These are phyloP conservation scores for Cephalopterus ornatus DNA, from an alignment of 2,113 vertebrate genomes.

Conservation along the genomic window DNA sequence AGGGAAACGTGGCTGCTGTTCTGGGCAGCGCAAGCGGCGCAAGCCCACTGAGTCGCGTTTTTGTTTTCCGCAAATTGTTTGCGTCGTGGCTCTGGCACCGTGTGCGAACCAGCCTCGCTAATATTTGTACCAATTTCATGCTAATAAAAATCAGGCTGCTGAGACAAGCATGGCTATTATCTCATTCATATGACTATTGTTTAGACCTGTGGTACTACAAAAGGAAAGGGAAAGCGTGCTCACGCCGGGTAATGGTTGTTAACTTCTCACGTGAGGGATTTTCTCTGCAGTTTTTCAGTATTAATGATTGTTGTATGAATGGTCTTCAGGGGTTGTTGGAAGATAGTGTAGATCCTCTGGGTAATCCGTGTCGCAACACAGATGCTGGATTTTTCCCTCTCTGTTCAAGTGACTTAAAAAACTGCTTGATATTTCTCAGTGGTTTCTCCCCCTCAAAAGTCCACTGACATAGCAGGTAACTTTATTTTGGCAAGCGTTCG, in stretches of 20 bases:
- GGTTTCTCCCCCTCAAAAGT: neutral
- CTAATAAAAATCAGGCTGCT: constrained; percentile 76
- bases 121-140: constrained; percentile 78
- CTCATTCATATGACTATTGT: constrained; percentile 70
- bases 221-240: constrained; percentile 52
- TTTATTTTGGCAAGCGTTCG: neutral
- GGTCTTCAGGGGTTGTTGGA: constrained; percentile 37
- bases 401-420: constrained; percentile 32
- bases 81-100: constrained; percentile 34
- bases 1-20: neutral
- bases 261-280: constrained; percentile 66
- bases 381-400: neutral
- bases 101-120: constrained; percentile 56
- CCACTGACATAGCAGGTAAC: constrained; percentile 25
- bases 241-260: constrained; percentile 54
- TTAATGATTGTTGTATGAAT: constrained; percentile 39
- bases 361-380: neutral
- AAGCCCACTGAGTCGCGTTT: neutral
- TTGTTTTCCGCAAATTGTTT: constrained; percentile 34
- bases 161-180: constrained; percentile 72
- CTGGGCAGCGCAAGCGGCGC: neutral
- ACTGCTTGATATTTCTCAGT: neutral
- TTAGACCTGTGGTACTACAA: constrained; percentile 57
- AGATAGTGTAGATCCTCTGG: constrained; percentile 35
- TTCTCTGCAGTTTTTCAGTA: constrained; percentile 48